phyloP scores from a whole-genome alignment of 1,140 invertebrate genomes.

The Cyclina sinensis region DNA sequence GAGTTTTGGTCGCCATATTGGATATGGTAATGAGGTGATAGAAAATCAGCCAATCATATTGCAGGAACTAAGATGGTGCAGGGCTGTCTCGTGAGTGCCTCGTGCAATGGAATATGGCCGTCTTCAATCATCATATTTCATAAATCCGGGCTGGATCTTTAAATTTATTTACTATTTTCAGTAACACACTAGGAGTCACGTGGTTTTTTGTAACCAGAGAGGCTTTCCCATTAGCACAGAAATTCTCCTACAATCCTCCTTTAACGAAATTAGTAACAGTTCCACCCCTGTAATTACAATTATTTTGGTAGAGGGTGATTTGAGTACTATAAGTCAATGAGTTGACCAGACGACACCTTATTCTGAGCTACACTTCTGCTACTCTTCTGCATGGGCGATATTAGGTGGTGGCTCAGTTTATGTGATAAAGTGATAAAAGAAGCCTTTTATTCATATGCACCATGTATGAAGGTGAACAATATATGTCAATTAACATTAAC shows the following conservation, averaged over 20 bases:
- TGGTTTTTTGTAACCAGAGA: slow-evolving; percentile 47
- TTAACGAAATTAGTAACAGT: slow-evolving; percentile 35
- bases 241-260: slow-evolving; percentile 18
- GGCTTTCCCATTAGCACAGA: slow-evolving; percentile 63
- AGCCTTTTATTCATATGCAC: slow-evolving; percentile 48
- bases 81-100: slow-evolving; percentile 72
- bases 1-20: slow-evolving; percentile 75
- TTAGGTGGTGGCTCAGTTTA: slow-evolving; percentile 27
- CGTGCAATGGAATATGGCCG: slow-evolving; percentile 51
- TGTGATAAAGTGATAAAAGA: slow-evolving; percentile 20
- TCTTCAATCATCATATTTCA: slow-evolving; percentile 46
- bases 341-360: slow-evolving; percentile 14
- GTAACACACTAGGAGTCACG: slow-evolving; percentile 55
- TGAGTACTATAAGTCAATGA: neutral
- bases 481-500: slow-evolving; percentile 53
- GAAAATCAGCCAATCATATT: slow-evolving; percentile 76
- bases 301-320: slow-evolving; percentile 52
- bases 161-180: slow-evolving; percentile 62
- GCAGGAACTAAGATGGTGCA: slow-evolving; percentile 75
- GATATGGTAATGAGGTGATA: slow-evolving; percentile 76
- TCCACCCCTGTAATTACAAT: slow-evolving; percentile 44
- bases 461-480: slow-evolving; percentile 41
- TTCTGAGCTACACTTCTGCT: slow-evolving; percentile 45
- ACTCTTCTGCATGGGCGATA: slow-evolving; percentile 48
- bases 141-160: slow-evolving; percentile 60